phyloP scores from a whole-genome alignment of 1,140 invertebrate species.

The Drosophila saltans region DNA sequence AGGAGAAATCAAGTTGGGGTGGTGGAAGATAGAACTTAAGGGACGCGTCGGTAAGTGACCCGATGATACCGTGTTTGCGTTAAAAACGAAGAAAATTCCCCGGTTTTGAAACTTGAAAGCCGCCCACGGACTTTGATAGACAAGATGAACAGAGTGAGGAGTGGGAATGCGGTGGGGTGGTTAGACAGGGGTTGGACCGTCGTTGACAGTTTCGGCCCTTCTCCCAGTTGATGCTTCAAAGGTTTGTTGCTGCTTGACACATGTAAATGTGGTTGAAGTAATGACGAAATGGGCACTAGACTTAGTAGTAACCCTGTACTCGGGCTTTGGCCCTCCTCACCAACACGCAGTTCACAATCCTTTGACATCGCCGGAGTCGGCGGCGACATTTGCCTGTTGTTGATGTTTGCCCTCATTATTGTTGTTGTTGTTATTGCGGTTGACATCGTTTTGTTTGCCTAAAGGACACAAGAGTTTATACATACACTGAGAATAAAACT shows the following conservation, averaged over 20 bases:
- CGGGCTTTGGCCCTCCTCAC: conserved; percentile 12
- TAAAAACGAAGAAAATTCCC: conserved; percentile 74
- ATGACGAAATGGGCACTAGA: conserved; percentile 82
- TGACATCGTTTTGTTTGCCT: conserved; percentile 79
- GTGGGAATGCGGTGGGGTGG: conserved; percentile 31
- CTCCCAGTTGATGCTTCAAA: conserved; percentile 66
- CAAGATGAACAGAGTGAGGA: conserved; percentile 25
- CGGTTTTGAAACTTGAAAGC: conserved; percentile 73
- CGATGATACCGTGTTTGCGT: conserved; percentile 32
- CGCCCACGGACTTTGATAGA: conserved; percentile 69
- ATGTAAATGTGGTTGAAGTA: conserved; percentile 83
- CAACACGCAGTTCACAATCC: conserved; percentile 55
- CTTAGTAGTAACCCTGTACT: conserved; percentile 41
- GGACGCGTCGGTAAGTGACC: background rate
- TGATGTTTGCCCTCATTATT: conserved; percentile 82
- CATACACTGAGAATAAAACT: conserved; percentile 29
- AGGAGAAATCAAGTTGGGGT: conserved; percentile 43
- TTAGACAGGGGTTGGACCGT: conserved; percentile 67
- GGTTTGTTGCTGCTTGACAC: conserved; percentile 65
- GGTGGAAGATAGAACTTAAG: background rate
- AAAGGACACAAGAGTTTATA: conserved; percentile 45
- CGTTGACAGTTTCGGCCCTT: conserved; percentile 58
- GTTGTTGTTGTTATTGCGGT: conserved; percentile 77
- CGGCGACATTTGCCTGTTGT: conserved; percentile 58
- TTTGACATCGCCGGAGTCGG: conserved; percentile 68